Percentiles rank a stretch among this genome's conserved stretches.
These are phyloP conservation scores for Cephus spinipes DNA, from an alignment of 2,888 invertebrate species.

Conservation along the genomic window DNA sequence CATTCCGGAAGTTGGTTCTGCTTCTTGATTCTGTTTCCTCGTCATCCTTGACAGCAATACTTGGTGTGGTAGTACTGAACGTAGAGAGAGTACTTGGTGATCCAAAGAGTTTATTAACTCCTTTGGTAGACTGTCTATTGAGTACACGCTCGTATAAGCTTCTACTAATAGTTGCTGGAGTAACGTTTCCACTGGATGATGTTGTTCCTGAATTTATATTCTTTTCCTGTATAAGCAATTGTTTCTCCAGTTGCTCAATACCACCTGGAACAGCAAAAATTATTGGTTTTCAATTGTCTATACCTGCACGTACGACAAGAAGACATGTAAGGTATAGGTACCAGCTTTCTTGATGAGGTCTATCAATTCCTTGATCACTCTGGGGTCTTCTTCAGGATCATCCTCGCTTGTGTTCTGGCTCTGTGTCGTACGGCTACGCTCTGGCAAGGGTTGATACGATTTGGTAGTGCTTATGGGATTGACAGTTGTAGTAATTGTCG, in stretches of 20 bases:
- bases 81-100: background rate
- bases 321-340: constrained; percentile 48
- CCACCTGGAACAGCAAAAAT: constrained; percentile 71
- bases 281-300: background rate
- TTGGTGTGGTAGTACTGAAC: constrained; percentile 33
- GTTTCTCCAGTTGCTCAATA: constrained; percentile 87
- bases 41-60: constrained; percentile 59
- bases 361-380: constrained; percentile 85
- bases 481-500: constrained; percentile 49
- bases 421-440: constrained; percentile 22
- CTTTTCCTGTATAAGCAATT: constrained; percentile 72
- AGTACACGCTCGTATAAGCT: constrained; percentile 82
- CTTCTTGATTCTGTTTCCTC: constrained; percentile 27
- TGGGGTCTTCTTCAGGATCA: constrained; percentile 77
- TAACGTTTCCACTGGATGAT: constrained; percentile 62
- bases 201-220: constrained; percentile 53
- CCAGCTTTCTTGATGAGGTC: constrained; percentile 88
- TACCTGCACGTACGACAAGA: background rate
- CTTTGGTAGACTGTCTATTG: constrained; percentile 54
- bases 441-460: constrained; percentile 29
- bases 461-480: constrained; percentile 47
- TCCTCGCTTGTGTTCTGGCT: constrained; percentile 41
- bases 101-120: constrained; percentile 9
- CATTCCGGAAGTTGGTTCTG: constrained; percentile 61
- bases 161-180: constrained; percentile 78